phyloP scores from a whole-genome alignment of 2,113 vertebrate genomes.

The Rhinogobius similis region DNA sequence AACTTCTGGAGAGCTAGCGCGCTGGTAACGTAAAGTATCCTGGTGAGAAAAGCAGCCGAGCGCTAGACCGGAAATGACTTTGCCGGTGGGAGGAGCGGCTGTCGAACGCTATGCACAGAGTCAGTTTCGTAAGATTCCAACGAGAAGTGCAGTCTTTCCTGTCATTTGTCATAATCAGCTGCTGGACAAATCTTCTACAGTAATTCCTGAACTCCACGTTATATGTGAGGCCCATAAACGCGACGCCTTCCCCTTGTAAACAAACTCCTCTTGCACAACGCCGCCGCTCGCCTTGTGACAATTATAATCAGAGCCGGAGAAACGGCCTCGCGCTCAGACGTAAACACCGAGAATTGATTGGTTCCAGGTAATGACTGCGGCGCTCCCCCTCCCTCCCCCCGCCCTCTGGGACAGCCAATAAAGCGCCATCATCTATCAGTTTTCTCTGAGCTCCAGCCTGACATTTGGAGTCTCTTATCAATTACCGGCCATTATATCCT shows the following conservation, averaged over 20 bases:
- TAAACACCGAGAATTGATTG: constrained; percentile 73
- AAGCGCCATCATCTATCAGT: constrained; percentile 66
- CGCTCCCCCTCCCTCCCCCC: constrained; percentile 45
- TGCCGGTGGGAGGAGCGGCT: too few relatives aligned
- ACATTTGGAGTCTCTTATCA: constrained; percentile 68
- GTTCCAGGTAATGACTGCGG: constrained; percentile 72
- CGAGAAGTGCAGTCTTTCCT: too few relatives aligned
- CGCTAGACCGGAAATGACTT: too few relatives aligned
- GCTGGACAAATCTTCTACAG: neutral
- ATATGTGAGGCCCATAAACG: too few relatives aligned
- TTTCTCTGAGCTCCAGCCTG: constrained; percentile 55
- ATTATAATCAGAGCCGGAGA: constrained; percentile 62
- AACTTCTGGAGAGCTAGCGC: too few relatives aligned
- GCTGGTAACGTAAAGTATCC: too few relatives aligned
- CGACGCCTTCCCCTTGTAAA: constrained; percentile 16
- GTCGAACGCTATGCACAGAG: too few relatives aligned
- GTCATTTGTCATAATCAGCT: too few relatives aligned
- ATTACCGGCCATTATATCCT: constrained; percentile 60
- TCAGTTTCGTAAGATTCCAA: too few relatives aligned
- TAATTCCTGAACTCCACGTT: neutral
- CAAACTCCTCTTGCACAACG: constrained; percentile 18
- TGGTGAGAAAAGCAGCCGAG: too few relatives aligned
- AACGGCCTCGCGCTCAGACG: constrained; percentile 50
- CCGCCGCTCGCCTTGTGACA: constrained; percentile 39
- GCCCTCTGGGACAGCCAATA: constrained; percentile 61